phyloP scores from a whole-genome alignment of 1,140 invertebrate species.

The Platorchestia sp. region DNA sequence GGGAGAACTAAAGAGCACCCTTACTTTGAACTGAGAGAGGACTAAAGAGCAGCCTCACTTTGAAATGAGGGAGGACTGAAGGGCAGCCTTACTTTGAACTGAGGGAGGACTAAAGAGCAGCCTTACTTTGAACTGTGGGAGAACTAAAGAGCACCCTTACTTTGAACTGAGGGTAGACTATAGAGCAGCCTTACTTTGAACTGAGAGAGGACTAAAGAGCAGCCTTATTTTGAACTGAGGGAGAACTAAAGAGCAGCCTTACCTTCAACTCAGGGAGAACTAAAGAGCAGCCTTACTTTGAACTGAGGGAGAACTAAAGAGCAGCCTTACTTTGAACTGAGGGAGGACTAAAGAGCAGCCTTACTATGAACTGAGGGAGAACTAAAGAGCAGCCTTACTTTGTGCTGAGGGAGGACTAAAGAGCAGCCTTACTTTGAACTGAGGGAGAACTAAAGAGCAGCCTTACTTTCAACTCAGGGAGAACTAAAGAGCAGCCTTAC shows the following conservation, averaged over 20 bases:
- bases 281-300: neutral
- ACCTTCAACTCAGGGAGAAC: neutral
- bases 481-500: neutral
- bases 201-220: neutral
- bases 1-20: neutral
- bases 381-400: too few relatives aligned
- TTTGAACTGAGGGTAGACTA: too few relatives aligned
- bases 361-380: neutral
- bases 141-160: neutral
- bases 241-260: constrained; percentile 22
- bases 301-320: neutral
- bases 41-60: constrained; percentile 7
- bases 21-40: neutral
- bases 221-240: too few relatives aligned
- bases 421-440: neutral
- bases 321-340: too few relatives aligned
- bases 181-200: neutral
- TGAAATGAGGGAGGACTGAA: neutral
- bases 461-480: neutral
- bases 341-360: constrained; percentile 27
- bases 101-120: constrained; percentile 33
- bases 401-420: too few relatives aligned
- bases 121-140: neutral
- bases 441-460: neutral
- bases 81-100: too few relatives aligned